A percentile compares a stretch with the other conserved stretches of the same genome.
Conservation (phyloP, 2,797 vertebrate genomes). For the Propithecus perrieri region DNA sequence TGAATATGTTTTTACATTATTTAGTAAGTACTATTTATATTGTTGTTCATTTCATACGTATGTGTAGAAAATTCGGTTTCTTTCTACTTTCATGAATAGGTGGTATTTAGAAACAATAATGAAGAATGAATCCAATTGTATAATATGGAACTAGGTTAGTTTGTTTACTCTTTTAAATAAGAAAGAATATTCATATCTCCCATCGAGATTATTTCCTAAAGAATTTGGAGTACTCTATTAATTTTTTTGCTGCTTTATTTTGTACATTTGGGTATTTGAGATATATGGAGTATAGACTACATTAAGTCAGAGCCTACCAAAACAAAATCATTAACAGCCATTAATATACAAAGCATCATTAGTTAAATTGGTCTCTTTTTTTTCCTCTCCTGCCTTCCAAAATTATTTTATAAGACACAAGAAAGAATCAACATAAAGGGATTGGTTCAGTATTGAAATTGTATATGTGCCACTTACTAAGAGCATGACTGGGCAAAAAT, state of each 20-base stretch:
- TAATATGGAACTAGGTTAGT: not conserved
- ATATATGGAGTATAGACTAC: not conserved
- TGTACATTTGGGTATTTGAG: not conserved
- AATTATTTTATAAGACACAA: not conserved
- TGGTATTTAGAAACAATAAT: not conserved
- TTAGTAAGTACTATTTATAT: not conserved
- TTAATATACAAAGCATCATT: not conserved
- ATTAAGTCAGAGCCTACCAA: not conserved
- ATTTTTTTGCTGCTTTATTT: not conserved
- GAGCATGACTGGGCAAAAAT: not conserved
- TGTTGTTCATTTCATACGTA: not conserved
- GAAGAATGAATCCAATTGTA: not conserved
- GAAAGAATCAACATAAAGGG: not conserved
- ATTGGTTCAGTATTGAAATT: not conserved
- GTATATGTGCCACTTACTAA: not conserved
- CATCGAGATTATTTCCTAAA: not conserved
- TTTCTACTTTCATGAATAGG: not conserved
- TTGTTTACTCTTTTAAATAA: not conserved
- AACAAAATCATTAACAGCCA: not conserved
- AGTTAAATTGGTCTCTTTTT: not conserved
- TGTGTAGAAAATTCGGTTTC: constrained; percentile 11
- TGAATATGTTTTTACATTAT: not conserved
- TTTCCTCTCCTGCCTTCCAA: not conserved
- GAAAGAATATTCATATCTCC: not conserved
- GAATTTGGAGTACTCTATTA: not conserved